These are phyloP conservation scores for Apodemia mormo DNA, from an alignment of 2,888 invertebrate genomes.

Conservation along the genomic window DNA sequence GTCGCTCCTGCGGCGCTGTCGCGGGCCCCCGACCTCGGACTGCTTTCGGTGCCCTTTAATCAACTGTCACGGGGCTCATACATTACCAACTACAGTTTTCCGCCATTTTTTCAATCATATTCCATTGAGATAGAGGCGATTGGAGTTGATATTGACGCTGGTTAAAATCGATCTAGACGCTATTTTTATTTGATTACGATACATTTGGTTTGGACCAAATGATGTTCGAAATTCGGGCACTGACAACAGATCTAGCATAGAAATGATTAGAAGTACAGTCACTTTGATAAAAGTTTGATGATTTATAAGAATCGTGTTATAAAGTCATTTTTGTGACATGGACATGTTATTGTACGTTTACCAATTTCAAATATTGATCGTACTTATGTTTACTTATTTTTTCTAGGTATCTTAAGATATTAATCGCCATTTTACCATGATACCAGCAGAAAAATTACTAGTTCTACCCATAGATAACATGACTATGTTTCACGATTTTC, in stretches of 20 bases:
- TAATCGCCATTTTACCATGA: too few relatives aligned
- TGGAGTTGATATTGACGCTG: conserved; percentile 39
- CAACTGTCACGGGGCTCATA: conserved; percentile 76
- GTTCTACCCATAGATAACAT: too few relatives aligned
- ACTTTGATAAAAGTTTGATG: background rate
- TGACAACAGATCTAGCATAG: conserved; percentile 37
- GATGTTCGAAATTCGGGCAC: conserved; percentile 53
- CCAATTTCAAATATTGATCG: too few relatives aligned
- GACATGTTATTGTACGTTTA: too few relatives aligned
- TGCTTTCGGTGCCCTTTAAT: conserved; percentile 80
- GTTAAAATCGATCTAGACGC: conserved; percentile 48
- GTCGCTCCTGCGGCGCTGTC: conserved; percentile 75
- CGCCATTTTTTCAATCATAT: conserved; percentile 33
- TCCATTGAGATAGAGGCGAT: conserved; percentile 30
- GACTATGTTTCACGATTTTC: background rate
- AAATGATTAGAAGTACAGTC: conserved; percentile 15
- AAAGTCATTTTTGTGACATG: too few relatives aligned
- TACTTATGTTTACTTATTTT: too few relatives aligned
- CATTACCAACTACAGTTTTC: conserved; percentile 51
- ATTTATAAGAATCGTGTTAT: background rate
- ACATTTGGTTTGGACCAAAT: conserved; percentile 60
- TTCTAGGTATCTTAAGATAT: too few relatives aligned
- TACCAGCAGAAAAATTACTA: too few relatives aligned
- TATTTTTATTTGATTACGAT: conserved; percentile 71
- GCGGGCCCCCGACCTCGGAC: conserved; percentile 75